Conservation (phyloP, 2,888 invertebrate genomes). For the Pandemis corylana region DNA sequence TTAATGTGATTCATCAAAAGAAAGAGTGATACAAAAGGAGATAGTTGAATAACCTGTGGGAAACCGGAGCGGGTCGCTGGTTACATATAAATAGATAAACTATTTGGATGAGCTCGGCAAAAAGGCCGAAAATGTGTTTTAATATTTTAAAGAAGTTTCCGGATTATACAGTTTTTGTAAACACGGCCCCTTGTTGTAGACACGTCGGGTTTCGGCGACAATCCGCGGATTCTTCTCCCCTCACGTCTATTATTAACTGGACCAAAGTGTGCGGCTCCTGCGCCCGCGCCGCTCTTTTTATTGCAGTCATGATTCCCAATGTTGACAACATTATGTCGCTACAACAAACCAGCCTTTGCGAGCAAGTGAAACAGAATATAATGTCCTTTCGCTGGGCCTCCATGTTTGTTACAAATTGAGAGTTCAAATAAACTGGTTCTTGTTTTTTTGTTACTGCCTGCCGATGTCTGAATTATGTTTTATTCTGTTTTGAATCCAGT, state of each 20-base stretch:
- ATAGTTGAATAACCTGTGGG: too few species aligned
- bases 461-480: constrained; percentile 3
- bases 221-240: constrained; percentile 25
- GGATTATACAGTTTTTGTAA: not conserved
- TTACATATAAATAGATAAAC: too few species aligned
- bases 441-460: constrained; percentile 11
- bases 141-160: not conserved
- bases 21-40: too few species aligned
- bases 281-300: constrained; percentile 1
- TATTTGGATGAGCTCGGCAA: too few species aligned
- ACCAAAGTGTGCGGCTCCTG: not conserved
- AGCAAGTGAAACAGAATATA: not conserved
- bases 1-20: too few species aligned
- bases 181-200: not conserved
- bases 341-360: constrained; percentile 6
- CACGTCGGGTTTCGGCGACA: constrained; percentile 15
- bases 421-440: constrained; percentile 13
- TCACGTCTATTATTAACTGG: constrained; percentile 26
- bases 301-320: constrained; percentile 1
- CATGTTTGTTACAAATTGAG: constrained; percentile 19
- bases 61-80: too few species aligned
- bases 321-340: not conserved
- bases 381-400: not conserved
- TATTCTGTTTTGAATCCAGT: constrained; percentile 5
- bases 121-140: not conserved